phyloP scores from a whole-genome alignment of 2,888 invertebrate species.

The Leptopilina syphax region DNA sequence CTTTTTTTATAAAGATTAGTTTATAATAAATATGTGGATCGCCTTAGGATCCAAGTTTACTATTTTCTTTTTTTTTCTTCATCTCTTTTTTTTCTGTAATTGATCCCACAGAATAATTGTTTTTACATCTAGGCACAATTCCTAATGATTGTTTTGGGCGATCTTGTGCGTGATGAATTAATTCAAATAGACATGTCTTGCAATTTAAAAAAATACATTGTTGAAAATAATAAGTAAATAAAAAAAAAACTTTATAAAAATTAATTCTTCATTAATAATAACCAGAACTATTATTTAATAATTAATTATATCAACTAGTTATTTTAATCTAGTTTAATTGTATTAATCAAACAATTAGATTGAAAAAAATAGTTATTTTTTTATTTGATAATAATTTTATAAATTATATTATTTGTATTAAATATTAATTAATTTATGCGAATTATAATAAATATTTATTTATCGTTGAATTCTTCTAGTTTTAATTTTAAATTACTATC shows the following conservation, averaged over 20 bases:
- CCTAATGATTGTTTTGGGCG: conserved; percentile 72
- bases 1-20: conserved; percentile 27
- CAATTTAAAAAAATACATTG: conserved; percentile 17
- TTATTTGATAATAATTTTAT: no score
- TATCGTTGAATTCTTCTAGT: no score
- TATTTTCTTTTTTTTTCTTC: conserved; percentile 44
- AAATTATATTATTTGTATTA: no score
- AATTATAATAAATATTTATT: no score
- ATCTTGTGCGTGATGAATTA: conserved; percentile 67
- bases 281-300: no score
- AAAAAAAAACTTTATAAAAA: background rate
- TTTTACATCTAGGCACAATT: conserved; percentile 74
- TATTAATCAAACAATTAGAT: no score
- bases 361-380: no score
- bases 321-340: no score
- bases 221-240: conserved; percentile 30
- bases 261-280: background rate
- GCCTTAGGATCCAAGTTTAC: conserved; percentile 36
- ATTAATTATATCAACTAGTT: no score
- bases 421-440: no score
- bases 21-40: conserved; percentile 39
- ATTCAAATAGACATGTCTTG: conserved; percentile 41
- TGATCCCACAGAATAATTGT: conserved; percentile 73
- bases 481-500: no score
- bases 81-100: conserved; percentile 49